Evolutionary conservation across 2,113 vertebrate species (phyloP), one percentile per base, ranked within the genome.

Genomic region (Alouatta palliata): DNA sequence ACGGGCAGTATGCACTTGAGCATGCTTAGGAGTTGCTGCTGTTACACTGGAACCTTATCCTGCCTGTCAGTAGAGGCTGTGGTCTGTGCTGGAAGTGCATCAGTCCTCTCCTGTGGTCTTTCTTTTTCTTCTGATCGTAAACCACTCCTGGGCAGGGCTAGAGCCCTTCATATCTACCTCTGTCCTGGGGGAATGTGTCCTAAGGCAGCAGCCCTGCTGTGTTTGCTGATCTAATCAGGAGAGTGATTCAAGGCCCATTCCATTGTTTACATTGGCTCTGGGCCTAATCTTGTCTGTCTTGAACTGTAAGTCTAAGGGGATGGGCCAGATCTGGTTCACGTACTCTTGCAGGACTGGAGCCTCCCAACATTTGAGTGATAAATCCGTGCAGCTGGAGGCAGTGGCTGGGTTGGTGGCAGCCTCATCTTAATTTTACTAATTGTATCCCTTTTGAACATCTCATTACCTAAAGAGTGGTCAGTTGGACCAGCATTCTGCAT

Each of bases 171-270:
- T 73, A 3, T 68, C 56, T 91, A 45, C 64, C 25, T 73, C 71
- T 82, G 47, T 87, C 89, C 70, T 66, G 0, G 0, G 76, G 71
- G 91, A 95, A 77, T 86, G 87, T 64, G 86, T 92, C 86, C 79
- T 92, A 3, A 73, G 47, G 56, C 47, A 21, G 19, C 0, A 3
- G 83, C 49, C 89, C 88, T 37, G 19, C 37, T 10, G 43, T 94
- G 92, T 98, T 98, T 96, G 77, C 96, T 95, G 96, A 97, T 97
- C 77, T 98, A 95, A 97, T 97, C 97, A 90, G 56, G 81, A 91
- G 70, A 90, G 90, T 47, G 87, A 82, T 77, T 90, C 90, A 23
- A 75, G 84, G 92, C 83, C 66, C 27, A 13, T 94, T 95, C 85
- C 76, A 54, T 27, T 97, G 66, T 97, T 97, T 91, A 90, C n/a